Evolutionary conservation across 2,113 vertebrate genomes (phyloP).

Genomic region (Neolamprologus falcicula): DNA sequence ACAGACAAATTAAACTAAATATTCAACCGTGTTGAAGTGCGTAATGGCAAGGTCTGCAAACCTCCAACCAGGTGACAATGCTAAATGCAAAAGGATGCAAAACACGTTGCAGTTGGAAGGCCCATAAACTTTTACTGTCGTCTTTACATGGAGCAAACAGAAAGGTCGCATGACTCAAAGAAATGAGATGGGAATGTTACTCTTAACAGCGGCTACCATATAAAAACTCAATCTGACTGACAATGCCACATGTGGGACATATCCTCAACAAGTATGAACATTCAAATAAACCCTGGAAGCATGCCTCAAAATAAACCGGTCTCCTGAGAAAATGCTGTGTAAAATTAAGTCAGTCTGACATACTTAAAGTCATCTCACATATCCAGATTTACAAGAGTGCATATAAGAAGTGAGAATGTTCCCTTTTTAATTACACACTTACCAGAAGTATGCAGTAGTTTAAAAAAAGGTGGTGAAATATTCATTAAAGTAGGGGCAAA

Average conservation of each 20-base stretch:
- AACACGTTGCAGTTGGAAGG: neutral
- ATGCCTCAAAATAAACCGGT: neutral
- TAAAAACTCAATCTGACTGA: constrained; percentile 2
- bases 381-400: neutral
- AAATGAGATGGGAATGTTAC: neutral
- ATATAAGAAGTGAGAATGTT: neutral
- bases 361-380: neutral
- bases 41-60: neutral
- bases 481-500: neutral
- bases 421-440: neutral
- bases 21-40: neutral
- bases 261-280: neutral
- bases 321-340: neutral
- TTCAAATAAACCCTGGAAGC: constrained; percentile 4
- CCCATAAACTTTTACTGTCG: neutral
- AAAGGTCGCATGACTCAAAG: neutral
- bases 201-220: neutral
- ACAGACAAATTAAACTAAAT: neutral
- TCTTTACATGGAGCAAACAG: neutral
- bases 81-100: neutral
- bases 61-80: constrained; percentile 12
- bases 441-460: too few relatives aligned
- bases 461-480: neutral
- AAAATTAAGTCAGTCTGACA: neutral
- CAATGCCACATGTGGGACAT: neutral